Base-by-base conservation (phyloP, 2,888 invertebrate species). In the Metopia argyrocephala region DNA sequence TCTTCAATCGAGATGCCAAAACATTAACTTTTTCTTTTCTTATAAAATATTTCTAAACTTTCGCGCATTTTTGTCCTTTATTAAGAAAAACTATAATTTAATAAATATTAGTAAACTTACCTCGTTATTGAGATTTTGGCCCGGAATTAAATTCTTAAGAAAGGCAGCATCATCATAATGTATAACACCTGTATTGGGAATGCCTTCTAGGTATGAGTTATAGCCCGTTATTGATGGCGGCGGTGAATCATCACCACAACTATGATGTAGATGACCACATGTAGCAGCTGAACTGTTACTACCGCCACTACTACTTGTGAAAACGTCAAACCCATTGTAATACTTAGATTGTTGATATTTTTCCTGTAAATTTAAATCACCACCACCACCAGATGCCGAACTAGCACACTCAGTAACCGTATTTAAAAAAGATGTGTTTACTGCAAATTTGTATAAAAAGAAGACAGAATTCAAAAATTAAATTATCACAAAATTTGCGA, bases 111-210 rank as follows among this genome's bases (percentile, higher is more conserved):
- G n/a, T n/a, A n/a, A 69, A 85, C 85, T 61, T 76, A 91, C 91
- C 87, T 91, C 91, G 85, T 89, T 91, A 84, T 91, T 91, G 27
- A 91, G 87, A 85, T 89, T 89, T 78, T 91, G 91, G 15, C 91
- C 91, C n/a, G 91, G 90, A 85, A 91, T 90, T 75, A 91, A 85
- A 78, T 89, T 90, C 84, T 89, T 89, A 50, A 90, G 87, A 82
- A 90, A 91, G 5, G 89, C 86, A 45, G 89, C 87, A 82, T 91
- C 90, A 78, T 90, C 90, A 75, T 90, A 90, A 76, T 90, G 90
- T 74, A 89, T 89, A 68, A 88, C 88, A 9, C 88, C 89, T 3
- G 89, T 89, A 75, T 89, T 89, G 45, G 89, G 89, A 81, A 90
- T 89, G 75, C 89, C 90, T 76, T 90, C 89, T 64, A 90, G 86